These are phyloP conservation scores for Amphipoea oculea DNA, from an alignment of 2,888 invertebrate genomes.

Conservation along the genomic window DNA sequence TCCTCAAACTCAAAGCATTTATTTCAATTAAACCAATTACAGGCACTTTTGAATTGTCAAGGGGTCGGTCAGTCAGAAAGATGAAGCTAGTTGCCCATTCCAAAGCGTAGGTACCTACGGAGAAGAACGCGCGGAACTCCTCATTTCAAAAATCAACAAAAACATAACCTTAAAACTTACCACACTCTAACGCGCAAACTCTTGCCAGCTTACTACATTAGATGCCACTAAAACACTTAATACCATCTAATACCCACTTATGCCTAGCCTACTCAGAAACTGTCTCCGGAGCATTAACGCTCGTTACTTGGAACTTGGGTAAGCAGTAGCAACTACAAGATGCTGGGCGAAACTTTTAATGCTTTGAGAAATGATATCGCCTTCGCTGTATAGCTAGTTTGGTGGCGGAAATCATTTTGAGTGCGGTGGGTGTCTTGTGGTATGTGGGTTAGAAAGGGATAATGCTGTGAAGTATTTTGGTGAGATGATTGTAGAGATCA, in stretches of 20 bases:
- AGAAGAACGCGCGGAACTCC: no score
- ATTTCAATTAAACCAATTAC: no score
- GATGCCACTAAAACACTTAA: conserved; percentile 66
- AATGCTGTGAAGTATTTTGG: neutral
- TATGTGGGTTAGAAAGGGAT: neutral
- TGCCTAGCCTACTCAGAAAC: conserved; percentile 69
- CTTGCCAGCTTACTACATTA: conserved; percentile 60
- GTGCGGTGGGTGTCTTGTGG: neutral
- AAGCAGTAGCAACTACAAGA: conserved; percentile 67
- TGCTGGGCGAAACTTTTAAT: conserved; percentile 63
- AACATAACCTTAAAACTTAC: neutral
- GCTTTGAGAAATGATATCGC: conserved; percentile 56
- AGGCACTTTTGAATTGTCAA: no score
- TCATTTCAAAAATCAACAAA: neutral
- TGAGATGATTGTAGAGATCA: neutral
- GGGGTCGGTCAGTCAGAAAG: no score
- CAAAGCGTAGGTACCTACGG: no score
- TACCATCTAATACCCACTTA: conserved; percentile 68
- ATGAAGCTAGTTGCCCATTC: no score
- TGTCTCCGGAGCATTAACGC: conserved; percentile 69
- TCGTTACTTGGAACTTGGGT: conserved; percentile 64
- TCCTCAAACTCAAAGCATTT: neutral
- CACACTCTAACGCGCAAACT: conserved; percentile 37
- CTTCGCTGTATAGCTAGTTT: conserved; percentile 28
- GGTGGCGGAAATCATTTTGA: conserved; percentile 24